Conservation (phyloP, 2,888 invertebrate species). For the Drosophila mettleri region DNA sequence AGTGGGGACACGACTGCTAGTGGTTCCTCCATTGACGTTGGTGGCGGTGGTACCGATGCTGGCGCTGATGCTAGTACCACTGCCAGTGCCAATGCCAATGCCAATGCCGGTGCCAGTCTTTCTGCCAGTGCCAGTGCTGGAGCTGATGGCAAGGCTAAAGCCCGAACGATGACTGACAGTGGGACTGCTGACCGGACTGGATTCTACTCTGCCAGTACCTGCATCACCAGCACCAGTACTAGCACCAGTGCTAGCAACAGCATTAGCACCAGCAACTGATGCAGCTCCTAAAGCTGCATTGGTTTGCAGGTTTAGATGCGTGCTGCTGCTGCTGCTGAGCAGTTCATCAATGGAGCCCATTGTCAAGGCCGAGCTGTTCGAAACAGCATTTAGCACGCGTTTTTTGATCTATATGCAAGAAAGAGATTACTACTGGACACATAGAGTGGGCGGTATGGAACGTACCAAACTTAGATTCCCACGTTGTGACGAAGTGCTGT, state of each 20-base stretch:
- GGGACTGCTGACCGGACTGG: not conserved
- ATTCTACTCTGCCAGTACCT: not conserved
- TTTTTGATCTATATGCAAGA: constrained; percentile 80
- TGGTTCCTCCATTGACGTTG: not conserved
- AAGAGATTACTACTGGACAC: no score
- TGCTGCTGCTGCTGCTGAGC: not conserved
- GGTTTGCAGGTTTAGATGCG: not conserved
- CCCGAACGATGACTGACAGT: not conserved
- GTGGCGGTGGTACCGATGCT: not conserved
- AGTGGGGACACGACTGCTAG: not conserved
- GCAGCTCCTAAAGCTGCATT: not conserved
- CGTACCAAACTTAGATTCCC: constrained; percentile 78
- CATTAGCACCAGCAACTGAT: not conserved
- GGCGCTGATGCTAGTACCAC: no score
- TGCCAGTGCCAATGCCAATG: not conserved
- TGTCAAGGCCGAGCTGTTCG: constrained; percentile 38
- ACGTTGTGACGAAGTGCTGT: constrained; percentile 45
- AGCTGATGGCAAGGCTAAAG: not conserved
- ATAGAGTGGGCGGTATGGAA: not conserved
- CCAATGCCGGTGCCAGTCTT: no score
- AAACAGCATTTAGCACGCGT: constrained; percentile 82
- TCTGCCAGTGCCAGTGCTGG: no score
- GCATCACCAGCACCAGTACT: not conserved
- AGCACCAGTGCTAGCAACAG: no score
- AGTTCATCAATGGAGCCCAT: constrained; percentile 49